Base-by-base conservation (phyloP, 2,888 invertebrate species). In the Halocaridina rubra region DNA sequence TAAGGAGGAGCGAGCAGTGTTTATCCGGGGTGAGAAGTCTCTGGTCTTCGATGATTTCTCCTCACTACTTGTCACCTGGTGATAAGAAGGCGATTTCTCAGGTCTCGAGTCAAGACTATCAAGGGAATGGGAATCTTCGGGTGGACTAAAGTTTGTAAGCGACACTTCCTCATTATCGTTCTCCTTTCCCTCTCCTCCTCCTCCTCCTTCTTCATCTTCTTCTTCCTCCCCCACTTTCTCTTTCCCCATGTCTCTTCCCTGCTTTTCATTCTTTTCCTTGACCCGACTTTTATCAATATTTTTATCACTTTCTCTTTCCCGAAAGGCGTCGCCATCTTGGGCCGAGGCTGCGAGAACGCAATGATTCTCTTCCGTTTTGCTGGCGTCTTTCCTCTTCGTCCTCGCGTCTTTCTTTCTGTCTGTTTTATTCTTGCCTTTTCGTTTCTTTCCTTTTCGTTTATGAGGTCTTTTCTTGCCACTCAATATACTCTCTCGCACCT, bases 11-110 rank as follows among this genome's bases (percentile, higher is more conserved):
- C 22, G 46, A 5, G 80, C 39, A 0, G 61, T 33, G 24, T 33
- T 19, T 19, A 29, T 16, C 71, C 69, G 33, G 32, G 67, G 27
- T 57, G 71, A 77, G 27, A 77, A 69, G 16, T 69, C 71, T 19
- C 57, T 33, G 24, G 57, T 24, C 71, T 32, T 59, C 24, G 82
- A 77, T 53, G 81, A 81, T 32, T 76, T 77, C 77, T 77, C 77
- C 39, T 82, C 82, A 29, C 82, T 82, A n/a, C 82, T 77, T 8
- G 82, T 82, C 53, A 82, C 82, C 69, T 82, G 72, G 39, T 82
- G 82, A 67, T 82, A 82, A 19, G 82, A 82, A 22, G 71, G 82
- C 10, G 82, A 82, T 33, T 69, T 61, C 46, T 67, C 53, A 13
- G 82, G 82, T 19, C 57, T 39, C 0, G 82, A 82, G 75, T 82